These are phyloP conservation scores for Drosophila buzzatii DNA, from an alignment of 2,888 invertebrate species.

Conservation along the genomic window DNA sequence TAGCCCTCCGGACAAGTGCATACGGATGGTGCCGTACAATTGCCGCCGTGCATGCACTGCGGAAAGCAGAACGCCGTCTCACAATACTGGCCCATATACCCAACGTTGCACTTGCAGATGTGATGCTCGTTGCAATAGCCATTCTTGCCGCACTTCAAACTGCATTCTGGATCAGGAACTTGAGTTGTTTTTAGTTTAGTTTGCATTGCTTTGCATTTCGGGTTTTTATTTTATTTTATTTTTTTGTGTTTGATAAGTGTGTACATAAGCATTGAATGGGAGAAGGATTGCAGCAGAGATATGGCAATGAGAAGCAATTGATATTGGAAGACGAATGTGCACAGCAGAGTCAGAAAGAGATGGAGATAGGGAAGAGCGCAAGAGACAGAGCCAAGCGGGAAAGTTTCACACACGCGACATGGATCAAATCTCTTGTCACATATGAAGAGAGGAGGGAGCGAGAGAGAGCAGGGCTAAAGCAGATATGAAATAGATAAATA, in stretches of 20 bases:
- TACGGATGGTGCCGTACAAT: conserved; percentile 94
- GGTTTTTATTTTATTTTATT: not conserved
- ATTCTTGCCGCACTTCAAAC: conserved; percentile 93
- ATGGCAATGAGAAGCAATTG: no score
- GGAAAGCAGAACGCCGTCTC: conserved; percentile 96
- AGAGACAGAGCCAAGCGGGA: conserved; percentile 5
- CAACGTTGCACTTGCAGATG: conserved; percentile 95
- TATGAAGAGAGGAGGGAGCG: not conserved
- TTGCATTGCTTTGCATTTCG: conserved; percentile 26
- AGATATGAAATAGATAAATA: not conserved
- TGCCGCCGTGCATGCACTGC: conserved; percentile 96
- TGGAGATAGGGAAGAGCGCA: not conserved
- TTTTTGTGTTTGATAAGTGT: conserved; percentile 1
- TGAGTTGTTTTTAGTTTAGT: conserved; percentile 77
- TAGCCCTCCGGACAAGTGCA: conserved; percentile 96
- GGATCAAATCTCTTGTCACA: no score
- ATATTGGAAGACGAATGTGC: conserved; percentile 2
- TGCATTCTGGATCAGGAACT: conserved; percentile 96
- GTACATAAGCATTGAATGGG: conserved; percentile 27
- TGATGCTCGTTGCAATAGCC: conserved; percentile 94
- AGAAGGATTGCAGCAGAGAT: not conserved
- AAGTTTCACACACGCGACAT: no score
- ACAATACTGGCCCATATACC: conserved; percentile 96
- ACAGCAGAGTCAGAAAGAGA: conserved; percentile 1
- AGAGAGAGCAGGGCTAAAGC: not conserved